Evolutionary conservation across 1,140 invertebrate genomes (phyloP).

Genomic region (Aphelenchoides besseyi): DNA sequence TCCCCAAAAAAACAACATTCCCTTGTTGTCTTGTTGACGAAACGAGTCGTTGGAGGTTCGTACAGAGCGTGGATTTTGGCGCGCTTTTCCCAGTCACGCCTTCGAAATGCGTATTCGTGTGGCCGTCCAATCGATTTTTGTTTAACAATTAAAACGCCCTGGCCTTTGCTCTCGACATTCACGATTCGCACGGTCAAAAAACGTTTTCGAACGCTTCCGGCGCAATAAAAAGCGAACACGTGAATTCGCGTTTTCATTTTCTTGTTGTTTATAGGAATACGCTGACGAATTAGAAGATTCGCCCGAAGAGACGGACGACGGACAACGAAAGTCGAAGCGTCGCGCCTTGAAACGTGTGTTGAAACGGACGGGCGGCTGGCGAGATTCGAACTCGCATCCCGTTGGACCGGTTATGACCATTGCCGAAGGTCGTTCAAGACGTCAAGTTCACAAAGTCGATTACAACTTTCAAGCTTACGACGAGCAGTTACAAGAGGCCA

Average conservation of each 20-base stretch:
- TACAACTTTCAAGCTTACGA: constrained; percentile 58
- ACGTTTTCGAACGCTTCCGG: too few relatives aligned
- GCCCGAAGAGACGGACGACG: constrained; percentile 38
- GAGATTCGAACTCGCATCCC: not conserved
- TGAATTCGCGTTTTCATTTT: not conserved
- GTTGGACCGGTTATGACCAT: constrained; percentile 52
- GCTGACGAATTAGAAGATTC: constrained; percentile 14
- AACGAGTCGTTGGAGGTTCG: too few relatives aligned
- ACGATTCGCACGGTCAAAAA: too few relatives aligned
- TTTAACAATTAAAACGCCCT: too few relatives aligned
- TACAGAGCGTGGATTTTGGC: too few relatives aligned
- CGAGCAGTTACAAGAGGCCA: constrained; percentile 52
- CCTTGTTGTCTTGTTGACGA: too few relatives aligned
- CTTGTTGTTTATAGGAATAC: not conserved
- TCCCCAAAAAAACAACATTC: too few relatives aligned
- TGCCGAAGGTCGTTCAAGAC: constrained; percentile 51
- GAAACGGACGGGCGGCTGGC: constrained; percentile 4
- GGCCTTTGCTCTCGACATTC: too few relatives aligned
- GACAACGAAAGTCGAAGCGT: constrained; percentile 53
- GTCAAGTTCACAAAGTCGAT: constrained; percentile 49
- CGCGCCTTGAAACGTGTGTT: constrained; percentile 48
- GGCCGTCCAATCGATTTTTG: not conserved
- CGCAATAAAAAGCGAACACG: too few relatives aligned
- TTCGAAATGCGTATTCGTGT: too few relatives aligned
- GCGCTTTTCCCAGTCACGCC: too few relatives aligned